These are phyloP conservation scores for Danio choprae DNA, from an alignment of 2,797 vertebrate species.

Conservation along the genomic window DNA sequence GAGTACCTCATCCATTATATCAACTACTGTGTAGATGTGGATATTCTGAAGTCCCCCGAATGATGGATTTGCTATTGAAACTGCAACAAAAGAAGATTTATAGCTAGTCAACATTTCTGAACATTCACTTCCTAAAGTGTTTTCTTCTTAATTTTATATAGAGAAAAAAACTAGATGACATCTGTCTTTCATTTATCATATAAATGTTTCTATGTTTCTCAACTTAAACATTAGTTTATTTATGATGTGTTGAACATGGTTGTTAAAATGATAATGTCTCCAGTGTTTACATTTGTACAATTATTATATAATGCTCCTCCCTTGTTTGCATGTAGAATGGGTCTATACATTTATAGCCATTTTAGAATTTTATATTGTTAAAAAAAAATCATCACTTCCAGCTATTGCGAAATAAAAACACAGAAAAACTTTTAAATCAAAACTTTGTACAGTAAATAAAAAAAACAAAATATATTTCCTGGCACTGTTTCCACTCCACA, in stretches of 20 bases:
- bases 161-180: not conserved
- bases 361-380: too few species aligned
- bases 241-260: not conserved
- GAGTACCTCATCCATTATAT: not conserved
- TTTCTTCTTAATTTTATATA: not conserved
- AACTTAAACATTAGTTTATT: not conserved
- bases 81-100: not conserved
- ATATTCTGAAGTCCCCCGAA: not conserved
- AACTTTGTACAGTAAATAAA: too few species aligned
- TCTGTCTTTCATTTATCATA: slow-evolving; percentile 1
- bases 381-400: not conserved
- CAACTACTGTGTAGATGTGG: slow-evolving; percentile 13
- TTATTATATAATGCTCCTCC: not conserved
- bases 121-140: not conserved
- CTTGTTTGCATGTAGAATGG: not conserved
- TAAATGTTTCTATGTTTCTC: not conserved
- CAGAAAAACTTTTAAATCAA: too few species aligned
- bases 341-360: not conserved
- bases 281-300: not conserved
- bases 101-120: not conserved
- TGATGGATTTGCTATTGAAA: not conserved
- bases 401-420: too few species aligned
- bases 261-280: not conserved
- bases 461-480: too few species aligned
- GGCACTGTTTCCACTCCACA: too few species aligned